phyloP scores from a whole-genome alignment of 1,140 invertebrate genomes.

The Camponotus vicinus region DNA sequence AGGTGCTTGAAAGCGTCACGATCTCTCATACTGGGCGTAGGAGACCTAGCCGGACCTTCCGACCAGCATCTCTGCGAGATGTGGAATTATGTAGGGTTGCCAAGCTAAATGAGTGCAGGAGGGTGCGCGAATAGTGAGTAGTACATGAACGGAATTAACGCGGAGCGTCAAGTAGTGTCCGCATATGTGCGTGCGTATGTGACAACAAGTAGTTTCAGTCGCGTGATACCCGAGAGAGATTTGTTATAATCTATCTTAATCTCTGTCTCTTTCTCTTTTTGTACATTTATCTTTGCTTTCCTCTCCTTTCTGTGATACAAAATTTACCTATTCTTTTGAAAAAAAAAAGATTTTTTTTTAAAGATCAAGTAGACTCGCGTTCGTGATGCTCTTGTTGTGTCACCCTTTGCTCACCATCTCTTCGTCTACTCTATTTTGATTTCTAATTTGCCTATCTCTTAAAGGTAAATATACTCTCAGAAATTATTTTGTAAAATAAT shows the following conservation, averaged over 20 bases:
- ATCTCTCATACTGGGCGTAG: neutral
- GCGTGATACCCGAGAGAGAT: constrained; percentile 5
- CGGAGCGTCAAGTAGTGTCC: neutral
- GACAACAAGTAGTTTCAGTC: constrained; percentile 19
- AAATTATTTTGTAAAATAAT: neutral
- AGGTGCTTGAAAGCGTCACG: constrained; percentile 10
- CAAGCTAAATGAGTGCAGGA: constrained; percentile 16
- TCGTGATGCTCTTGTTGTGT: neutral
- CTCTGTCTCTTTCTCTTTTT: neutral
- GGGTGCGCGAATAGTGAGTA: constrained; percentile 34
- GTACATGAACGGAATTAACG: constrained; percentile 1
- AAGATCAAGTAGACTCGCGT: neutral
- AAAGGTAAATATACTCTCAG: neutral
- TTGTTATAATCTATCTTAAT: neutral
- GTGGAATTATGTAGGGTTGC: constrained; percentile 14
- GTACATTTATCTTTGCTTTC: neutral
- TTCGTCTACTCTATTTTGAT: neutral
- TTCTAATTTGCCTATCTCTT: neutral
- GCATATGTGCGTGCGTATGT: neutral
- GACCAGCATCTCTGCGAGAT: constrained; percentile 31
- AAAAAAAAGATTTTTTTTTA: neutral
- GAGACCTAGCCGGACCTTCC: constrained; percentile 16
- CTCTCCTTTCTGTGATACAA: neutral
- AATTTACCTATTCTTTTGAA: neutral
- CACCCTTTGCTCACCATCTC: neutral